A percentile compares a stretch with the other conserved stretches of the same genome.
Evolutionary conservation across 2,797 vertebrate species (phyloP).

Genomic region (Acipenser ruthenus): DNA sequence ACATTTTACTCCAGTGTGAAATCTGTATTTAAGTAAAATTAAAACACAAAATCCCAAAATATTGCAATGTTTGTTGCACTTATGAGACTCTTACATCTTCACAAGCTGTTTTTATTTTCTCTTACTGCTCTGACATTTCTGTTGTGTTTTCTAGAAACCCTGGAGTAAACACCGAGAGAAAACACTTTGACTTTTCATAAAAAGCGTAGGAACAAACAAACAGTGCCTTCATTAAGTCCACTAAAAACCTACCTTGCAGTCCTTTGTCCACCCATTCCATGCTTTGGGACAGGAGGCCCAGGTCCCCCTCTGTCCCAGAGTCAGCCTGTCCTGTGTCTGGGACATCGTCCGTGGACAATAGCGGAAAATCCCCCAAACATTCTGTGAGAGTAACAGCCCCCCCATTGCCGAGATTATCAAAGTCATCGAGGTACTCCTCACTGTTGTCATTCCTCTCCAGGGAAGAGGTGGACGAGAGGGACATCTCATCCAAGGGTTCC

Average conservation of each 20-base stretch:
- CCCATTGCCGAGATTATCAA: constrained; percentile 50
- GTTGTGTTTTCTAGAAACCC: no score
- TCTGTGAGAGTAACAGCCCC: constrained; percentile 1
- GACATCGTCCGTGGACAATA: constrained; percentile 33
- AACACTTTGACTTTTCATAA: no score
- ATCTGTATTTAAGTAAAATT: no score
- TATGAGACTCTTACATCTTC: no score
- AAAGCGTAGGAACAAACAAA: no score
- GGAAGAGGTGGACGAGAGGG: constrained; percentile 85
- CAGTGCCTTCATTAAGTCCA: no score
- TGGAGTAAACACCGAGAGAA: no score
- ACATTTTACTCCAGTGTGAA: no score
- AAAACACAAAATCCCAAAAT: no score
- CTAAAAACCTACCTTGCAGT: constrained; percentile 38
- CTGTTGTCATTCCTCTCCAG: constrained; percentile 80
- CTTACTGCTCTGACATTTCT: no score
- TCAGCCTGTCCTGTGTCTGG: constrained; percentile 33
- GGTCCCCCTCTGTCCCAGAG: constrained; percentile 23
- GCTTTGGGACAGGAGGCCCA: constrained; percentile 37
- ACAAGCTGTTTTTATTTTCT: no score
- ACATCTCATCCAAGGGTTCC: constrained; percentile 83
- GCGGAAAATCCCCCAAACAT: neutral
- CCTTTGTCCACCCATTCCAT: constrained; percentile 41
- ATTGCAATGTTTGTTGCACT: no score
- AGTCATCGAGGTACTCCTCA: constrained; percentile 85